A percentile compares a stretch with the other conserved stretches of the same genome.
These are phyloP conservation scores for Euplexia lucipara DNA, from an alignment of 2,888 invertebrate species.

Conservation along the genomic window DNA sequence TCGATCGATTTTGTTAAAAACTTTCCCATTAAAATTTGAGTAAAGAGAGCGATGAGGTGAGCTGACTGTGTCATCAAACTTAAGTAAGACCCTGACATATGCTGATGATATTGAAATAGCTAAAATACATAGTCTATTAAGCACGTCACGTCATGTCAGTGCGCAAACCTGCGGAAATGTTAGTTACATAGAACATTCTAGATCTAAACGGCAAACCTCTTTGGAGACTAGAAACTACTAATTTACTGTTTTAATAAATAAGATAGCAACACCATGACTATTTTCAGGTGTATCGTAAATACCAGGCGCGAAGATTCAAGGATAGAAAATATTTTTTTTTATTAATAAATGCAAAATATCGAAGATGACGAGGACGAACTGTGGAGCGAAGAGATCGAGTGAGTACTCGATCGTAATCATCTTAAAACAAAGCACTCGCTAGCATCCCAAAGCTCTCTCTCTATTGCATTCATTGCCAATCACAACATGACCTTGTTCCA, in stretches of 20 bases:
- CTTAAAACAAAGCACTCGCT: slow-evolving; percentile 62
- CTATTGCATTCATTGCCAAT: slow-evolving; percentile 42
- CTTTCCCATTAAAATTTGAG: too few relatives aligned
- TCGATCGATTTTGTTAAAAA: too few relatives aligned
- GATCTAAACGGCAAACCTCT: slow-evolving; percentile 6
- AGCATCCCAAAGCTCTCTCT: slow-evolving; percentile 46
- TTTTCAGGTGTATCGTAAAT: slow-evolving; percentile 56
- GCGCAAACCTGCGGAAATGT: background rate
- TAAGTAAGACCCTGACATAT: background rate
- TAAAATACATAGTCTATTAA: background rate
- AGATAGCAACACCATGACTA: slow-evolving; percentile 42
- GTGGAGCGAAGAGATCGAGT: slow-evolving; percentile 81
- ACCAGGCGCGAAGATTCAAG: slow-evolving; percentile 41
- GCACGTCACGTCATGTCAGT: background rate
- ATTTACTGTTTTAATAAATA: slow-evolving; percentile 9
- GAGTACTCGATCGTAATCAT: slow-evolving; percentile 72
- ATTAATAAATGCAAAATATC: slow-evolving; percentile 61
- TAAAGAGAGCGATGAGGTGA: too few relatives aligned
- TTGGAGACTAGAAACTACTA: background rate
- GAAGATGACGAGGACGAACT: slow-evolving; percentile 75
- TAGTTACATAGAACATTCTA: slow-evolving; percentile 19
- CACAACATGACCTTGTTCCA: slow-evolving; percentile 43
- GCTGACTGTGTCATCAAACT: too few relatives aligned
- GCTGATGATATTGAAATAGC: background rate
- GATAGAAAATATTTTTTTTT: slow-evolving; percentile 34